Evolutionary conservation across 2,888 invertebrate species (phyloP), one percentile per base, ranked within the genome.

Genomic region (Hofmannophila pseudospretella): DNA sequence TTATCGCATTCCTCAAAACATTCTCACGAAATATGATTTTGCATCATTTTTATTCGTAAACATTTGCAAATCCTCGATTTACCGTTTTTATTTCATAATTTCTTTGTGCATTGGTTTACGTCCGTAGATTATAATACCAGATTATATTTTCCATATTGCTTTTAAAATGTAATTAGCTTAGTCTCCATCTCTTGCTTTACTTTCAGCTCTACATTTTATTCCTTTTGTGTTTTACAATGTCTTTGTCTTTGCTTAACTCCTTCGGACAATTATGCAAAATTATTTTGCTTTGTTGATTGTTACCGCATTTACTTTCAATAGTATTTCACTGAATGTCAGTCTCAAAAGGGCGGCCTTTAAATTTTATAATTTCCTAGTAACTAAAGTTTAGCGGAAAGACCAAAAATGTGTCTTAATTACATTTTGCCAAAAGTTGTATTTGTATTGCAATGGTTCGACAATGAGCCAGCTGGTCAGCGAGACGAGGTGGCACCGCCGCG

Each of bases 401-500:
- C n/a, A n/a, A 14, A 25, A 25, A 12, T 25, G 25, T 35, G 35
- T 31, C 32, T 39, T 42, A 38, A 39, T 38, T 43, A 40, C 28
- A 30, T 38, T 45, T 47, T 45, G 33, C 38, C 40, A 40, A 42
- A 39, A 19, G 7, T 27, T 27, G 19, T 26, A 34, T 36, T 34
- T 41, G 41, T 44, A 39, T 7, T 13, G 19, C 11, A 11, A 10
- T 9, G 19, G 19, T 1, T 59, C 62, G 67, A 48, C 64, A 66
- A 62, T 76, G 78, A 76, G 75, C 76, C 65, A 62, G 54, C 67
- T 65, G 60, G 56, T 55, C 55, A 60, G 43, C 64, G 73, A 82
- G 81, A 81, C 82, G 62, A 42, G 50, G 56, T 60, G 80, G 77
- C 72, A 69, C n/a, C n/a, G n/a, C n/a, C n/a, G n/a, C n/a, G n/a